Base-by-base conservation (phyloP, 2,888 invertebrate genomes). In the Biston stratarius region DNA sequence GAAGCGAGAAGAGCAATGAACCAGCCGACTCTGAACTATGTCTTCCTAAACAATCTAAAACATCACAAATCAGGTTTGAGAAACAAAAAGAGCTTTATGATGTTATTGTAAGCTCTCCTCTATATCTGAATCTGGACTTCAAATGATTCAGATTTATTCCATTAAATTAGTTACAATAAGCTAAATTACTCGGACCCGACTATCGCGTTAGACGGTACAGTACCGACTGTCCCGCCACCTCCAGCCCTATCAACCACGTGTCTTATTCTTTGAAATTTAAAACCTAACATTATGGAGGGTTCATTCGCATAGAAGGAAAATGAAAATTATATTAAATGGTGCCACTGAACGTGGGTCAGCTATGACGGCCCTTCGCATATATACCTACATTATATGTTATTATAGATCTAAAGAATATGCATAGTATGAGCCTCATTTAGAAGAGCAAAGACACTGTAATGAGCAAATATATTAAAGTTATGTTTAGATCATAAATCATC, bases 1-100 rank as follows among this genome's bases (percentile, higher is more conserved):
- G 77, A 85, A 81, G 83, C 82, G 77, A 38, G 9, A 75, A 76
- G 90, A 82, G 83, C 88, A 88, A 84, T 83, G 90, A 87, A 55
- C 65, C 45, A 45, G 34, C 14, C 45, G 33, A 5, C 10, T 51
- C 10, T n/a, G 33, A 5, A 24, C 24, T 14, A 5, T 6, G 24
- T 47, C 47, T 24, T 24, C 24, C 14, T 8, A 47, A 48, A 24
- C 3, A 48, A 24, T 5, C 24, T 48, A 11, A 48, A 11, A 48
- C 10, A 48, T 9, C 2, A 45, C 0, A 2, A 47, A 45, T 8
- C 3, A 45, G 14, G 14, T 45, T 45, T 45, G 33, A 33, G 5
- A 14, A 45, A 45, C 8, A 8, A 44, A 12, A 0, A 44, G 12
- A 12, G 11, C 12, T 44, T n/a, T 44, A 11, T 44, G 6, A 12